Evolutionary conservation across 2,888 invertebrate species (phyloP).

Genomic region (Nebria brevicollis): DNA sequence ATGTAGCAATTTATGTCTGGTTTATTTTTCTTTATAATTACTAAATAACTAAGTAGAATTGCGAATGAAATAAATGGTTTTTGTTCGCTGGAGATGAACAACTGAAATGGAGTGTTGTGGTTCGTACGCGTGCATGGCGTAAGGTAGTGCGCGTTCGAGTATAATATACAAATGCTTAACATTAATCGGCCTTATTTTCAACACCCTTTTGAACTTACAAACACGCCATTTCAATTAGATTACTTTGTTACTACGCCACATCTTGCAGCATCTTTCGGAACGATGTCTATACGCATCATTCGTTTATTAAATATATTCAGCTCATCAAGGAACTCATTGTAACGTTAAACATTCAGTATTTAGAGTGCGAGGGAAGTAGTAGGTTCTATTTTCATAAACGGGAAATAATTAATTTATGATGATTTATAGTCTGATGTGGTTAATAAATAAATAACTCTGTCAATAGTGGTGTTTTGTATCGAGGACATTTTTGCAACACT

Average conservation of each 20-base stretch:
- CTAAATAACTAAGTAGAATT: not conserved
- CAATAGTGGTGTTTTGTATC: constrained; percentile 6
- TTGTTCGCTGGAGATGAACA: not conserved
- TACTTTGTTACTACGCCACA: constrained; percentile 12
- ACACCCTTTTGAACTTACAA: constrained; percentile 13
- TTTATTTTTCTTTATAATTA: not conserved
- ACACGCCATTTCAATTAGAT: constrained; percentile 31
- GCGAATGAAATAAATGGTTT: not conserved
- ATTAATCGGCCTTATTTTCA: constrained; percentile 25
- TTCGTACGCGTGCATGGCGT: not conserved
- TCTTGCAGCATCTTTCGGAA: not conserved
- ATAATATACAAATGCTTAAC: constrained; percentile 15
- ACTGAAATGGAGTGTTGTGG: not conserved
- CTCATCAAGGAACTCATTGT: no score
- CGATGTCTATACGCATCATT: not conserved
- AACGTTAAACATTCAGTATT: no score
- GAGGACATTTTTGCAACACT: constrained; percentile 29
- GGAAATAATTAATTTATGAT: no score
- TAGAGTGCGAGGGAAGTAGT: no score
- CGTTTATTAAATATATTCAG: no score
- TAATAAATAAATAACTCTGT: not conserved
- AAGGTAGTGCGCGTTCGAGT: not conserved
- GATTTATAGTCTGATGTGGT: no score
- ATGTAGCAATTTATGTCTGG: not conserved
- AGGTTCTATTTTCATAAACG: no score